Conservation (phyloP, 2,113 vertebrate species). For the Gambusia holbrooki region DNA sequence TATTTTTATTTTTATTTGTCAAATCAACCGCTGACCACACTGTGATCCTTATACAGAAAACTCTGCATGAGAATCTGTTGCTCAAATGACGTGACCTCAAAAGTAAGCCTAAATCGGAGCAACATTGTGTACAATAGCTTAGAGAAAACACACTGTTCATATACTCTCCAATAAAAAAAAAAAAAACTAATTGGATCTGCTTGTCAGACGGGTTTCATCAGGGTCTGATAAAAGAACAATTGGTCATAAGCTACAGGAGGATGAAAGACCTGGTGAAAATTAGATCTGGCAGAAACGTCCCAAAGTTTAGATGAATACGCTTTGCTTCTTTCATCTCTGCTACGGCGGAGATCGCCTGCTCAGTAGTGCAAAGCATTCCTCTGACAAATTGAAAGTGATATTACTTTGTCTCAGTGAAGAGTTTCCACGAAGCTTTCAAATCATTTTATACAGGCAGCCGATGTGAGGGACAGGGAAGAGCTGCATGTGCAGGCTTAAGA, state of each 20-base stretch:
- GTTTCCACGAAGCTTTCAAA: constrained; percentile 22
- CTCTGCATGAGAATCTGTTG: no score
- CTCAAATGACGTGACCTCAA: neutral
- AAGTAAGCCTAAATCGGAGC: neutral
- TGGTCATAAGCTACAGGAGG: constrained; percentile 8
- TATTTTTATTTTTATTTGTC: no score
- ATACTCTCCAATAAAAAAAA: neutral
- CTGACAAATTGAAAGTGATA: constrained; percentile 35
- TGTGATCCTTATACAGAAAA: no score
- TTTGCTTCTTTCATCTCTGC: constrained; percentile 11
- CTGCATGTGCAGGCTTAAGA: neutral
- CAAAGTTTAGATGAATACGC: constrained; percentile 19
- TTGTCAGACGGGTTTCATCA: neutral
- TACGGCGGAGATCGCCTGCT: constrained; percentile 20
- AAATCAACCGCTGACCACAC: no score
- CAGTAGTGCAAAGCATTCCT: constrained; percentile 14
- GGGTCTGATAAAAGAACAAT: neutral
- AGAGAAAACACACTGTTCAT: neutral
- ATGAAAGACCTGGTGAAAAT: constrained; percentile 12
- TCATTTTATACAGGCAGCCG: constrained; percentile 24
- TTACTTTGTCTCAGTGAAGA: constrained; percentile 16
- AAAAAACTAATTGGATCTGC: neutral
- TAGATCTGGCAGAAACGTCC: constrained; percentile 3
- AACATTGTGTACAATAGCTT: neutral
- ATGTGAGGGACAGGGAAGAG: neutral